phyloP scores from a whole-genome alignment of 2,888 invertebrate species.

The Cosmorhoe ocellata region DNA sequence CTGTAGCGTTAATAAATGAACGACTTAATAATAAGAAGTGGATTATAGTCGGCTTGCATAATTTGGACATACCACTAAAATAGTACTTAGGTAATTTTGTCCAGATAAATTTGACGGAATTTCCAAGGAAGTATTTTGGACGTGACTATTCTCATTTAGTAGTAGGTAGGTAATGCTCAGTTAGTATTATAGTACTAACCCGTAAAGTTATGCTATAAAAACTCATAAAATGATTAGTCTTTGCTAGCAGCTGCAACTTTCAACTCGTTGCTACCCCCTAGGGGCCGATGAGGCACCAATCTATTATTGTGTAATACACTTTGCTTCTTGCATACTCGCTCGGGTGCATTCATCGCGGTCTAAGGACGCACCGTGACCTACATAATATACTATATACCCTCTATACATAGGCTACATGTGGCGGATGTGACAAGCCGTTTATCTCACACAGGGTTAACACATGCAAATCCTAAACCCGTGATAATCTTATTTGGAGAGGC shows the following conservation, averaged over 20 bases:
- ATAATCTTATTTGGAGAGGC: slow-evolving; percentile 15
- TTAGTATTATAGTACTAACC: no score
- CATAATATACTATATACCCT: slow-evolving; percentile 8
- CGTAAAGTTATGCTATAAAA: no score
- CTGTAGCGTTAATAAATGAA: no score
- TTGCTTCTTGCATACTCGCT: slow-evolving; percentile 16
- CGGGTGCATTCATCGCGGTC: slow-evolving; percentile 20
- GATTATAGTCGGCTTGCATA: no score
- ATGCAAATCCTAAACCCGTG: slow-evolving; percentile 16
- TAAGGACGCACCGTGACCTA: slow-evolving; percentile 32
- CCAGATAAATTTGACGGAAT: no score
- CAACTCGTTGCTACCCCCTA: background rate
- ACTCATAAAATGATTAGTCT: no score
- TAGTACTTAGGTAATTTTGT: no score
- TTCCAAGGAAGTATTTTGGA: no score
- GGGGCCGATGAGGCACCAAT: slow-evolving; percentile 1
- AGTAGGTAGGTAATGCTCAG: no score
- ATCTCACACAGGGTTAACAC: slow-evolving; percentile 25
- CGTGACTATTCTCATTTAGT: no score
- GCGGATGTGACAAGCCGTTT: slow-evolving; percentile 30
- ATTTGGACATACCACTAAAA: no score
- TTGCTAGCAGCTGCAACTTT: background rate
- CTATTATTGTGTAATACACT: slow-evolving; percentile 15
- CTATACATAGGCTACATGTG: slow-evolving; percentile 3
- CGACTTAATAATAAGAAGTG: no score